Percentiles rank a stretch among this genome's conserved stretches.
phyloP scores from a whole-genome alignment of 2,113 vertebrate species.

The Smithornis capensis region DNA sequence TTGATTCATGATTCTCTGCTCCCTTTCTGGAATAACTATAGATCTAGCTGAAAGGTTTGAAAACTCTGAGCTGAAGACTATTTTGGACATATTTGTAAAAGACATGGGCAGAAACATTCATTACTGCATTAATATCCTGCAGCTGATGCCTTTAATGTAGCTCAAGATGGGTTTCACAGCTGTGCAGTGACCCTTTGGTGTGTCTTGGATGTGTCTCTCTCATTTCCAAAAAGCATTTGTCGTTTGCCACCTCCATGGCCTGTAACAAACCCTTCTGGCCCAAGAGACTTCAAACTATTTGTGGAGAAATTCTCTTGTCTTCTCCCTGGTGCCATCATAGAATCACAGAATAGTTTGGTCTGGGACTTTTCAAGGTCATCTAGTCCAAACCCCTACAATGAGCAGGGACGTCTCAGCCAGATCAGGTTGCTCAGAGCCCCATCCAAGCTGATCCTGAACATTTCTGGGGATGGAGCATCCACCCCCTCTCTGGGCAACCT shows the following conservation, averaged over 20 bases:
- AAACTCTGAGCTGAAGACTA: neutral
- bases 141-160: neutral
- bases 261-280: neutral
- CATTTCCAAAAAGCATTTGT: neutral
- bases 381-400: neutral
- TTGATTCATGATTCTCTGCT: neutral
- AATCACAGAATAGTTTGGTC: neutral
- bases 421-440: neutral
- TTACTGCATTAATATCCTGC: neutral
- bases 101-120: neutral
- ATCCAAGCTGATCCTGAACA: neutral
- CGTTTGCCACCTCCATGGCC: neutral
- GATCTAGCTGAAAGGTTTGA: neutral
- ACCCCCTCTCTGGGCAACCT: neutral
- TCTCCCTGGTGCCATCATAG: accelerated
- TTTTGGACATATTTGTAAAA: neutral
- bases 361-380: neutral
- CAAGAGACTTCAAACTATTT: neutral
- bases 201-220: neutral
- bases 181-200: too few relatives aligned
- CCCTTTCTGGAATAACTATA: neutral
- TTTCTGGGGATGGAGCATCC: neutral
- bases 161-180: neutral
- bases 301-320: neutral
- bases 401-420: neutral